phyloP scores from a whole-genome alignment of 2,888 invertebrate species.

The Lithophane leautieri region DNA sequence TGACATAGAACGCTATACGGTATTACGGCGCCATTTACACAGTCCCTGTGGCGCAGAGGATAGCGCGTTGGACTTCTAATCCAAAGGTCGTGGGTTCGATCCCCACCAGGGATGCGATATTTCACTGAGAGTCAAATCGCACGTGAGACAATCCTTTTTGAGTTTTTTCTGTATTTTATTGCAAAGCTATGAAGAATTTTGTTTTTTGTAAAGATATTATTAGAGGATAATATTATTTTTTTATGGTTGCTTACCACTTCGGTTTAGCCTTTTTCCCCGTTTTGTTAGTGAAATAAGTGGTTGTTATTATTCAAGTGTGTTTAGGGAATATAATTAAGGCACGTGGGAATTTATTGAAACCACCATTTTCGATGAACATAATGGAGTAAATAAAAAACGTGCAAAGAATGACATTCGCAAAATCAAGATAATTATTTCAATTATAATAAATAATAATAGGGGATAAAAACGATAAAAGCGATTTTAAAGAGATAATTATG shows the following conservation, averaged over 20 bases:
- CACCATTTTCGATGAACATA: not conserved
- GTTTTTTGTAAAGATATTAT: not conserved
- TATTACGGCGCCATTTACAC: conserved; percentile 69
- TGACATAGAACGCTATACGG: conserved; percentile 53
- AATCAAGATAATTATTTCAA: too few species aligned
- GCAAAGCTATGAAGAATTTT: too few species aligned
- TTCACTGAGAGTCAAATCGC: conserved; percentile 47
- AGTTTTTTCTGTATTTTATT: conserved; percentile 2
- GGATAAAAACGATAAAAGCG: too few species aligned
- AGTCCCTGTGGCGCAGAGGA: conserved; percentile 96
- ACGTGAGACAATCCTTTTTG: conserved; percentile 44
- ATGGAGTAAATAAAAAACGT: not conserved
- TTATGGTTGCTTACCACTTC: not conserved
- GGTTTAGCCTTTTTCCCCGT: fast-evolving
- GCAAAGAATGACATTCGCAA: not conserved
- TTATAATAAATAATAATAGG: too few species aligned
- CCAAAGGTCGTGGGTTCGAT: conserved; percentile 97
- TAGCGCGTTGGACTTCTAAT: conserved; percentile 97
- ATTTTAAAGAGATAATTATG: too few species aligned
- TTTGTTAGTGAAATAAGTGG: not conserved
- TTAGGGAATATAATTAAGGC: too few species aligned
- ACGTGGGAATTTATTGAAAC: not conserved
- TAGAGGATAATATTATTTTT: not conserved
- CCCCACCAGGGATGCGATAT: conserved; percentile 93
- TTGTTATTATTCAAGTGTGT: too few species aligned